Base-by-base conservation (phyloP, 2,888 invertebrate species). In the Polydrusus tereticollis region DNA sequence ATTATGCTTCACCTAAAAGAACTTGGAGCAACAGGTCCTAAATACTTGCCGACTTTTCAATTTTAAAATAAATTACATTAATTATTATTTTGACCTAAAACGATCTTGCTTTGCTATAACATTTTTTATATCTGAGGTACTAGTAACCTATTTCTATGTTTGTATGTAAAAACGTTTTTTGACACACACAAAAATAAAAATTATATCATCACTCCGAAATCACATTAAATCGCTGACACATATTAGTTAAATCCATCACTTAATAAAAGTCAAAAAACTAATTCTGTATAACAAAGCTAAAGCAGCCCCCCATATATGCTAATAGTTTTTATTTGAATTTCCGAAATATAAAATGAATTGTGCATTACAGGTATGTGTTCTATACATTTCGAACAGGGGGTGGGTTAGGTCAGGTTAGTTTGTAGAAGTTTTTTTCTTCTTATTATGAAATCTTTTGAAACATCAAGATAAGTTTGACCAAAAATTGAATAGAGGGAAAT, bases 161-260 rank as follows among this genome's bases (percentile, higher is more conserved):
- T 43, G 45, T 45, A 60, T 52, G 33, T 36, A 60, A 60, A 57
- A 58, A n/a, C 23, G 57, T 59, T 50, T 45, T 38, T 52, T 33
- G 38, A 64, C 50, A 64, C 41, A 59, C 14, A 12, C 21, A 43
- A 58, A 45, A 52, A 43, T 14, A 64, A 64, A 69, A 69, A 58
- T 69, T 63, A 63, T 64, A 69, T 69, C 57, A 57, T 70, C 70
- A 70, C 70, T 70, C 64, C 52, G 50, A 64, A 58, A 70, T 70
- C 70, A 65, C 70, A 70, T 21, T 52, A 36, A 47, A 41, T 20
- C 47, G 23, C 14, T 47, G 26, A 18, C 29, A 29, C 8, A n/a
- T 26, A 29, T 7, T 29, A 43, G 47, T 47, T 45, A 62, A 62
- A 62, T 62, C 47, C 33, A 18, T 47, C 33, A 62, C 6, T 47